These are phyloP conservation scores for Cerastis leucographa DNA, from an alignment of 2,888 invertebrate genomes.

Conservation along the genomic window DNA sequence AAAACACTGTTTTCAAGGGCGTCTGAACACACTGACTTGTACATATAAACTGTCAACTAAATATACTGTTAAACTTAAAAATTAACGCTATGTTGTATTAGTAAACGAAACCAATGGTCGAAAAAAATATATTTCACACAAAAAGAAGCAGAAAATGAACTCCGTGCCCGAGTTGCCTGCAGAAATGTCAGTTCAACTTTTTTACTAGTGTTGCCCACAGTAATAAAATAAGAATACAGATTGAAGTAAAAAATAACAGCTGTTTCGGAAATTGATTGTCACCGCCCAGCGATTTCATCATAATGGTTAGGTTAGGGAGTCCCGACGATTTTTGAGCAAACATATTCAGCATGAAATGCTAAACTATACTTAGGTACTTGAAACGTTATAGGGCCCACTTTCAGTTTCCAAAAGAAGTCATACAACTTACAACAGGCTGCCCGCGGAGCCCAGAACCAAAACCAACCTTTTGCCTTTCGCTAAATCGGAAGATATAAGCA, in stretches of 20 bases:
- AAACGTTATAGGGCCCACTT: not conserved
- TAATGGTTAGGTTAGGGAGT: not conserved
- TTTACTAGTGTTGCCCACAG: constrained; percentile 54
- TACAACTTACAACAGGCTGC: too few relatives aligned
- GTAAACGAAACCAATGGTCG: constrained; percentile 69
- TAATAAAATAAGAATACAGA: constrained; percentile 5
- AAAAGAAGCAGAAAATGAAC: constrained; percentile 78
- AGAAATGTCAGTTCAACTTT: constrained; percentile 75
- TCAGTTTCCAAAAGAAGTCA: not conserved
- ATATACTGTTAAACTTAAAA: constrained; percentile 62
- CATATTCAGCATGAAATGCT: not conserved
- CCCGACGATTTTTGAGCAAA: not conserved
- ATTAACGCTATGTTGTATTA: constrained; percentile 60
- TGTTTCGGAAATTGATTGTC: constrained; percentile 25
- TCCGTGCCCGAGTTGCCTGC: constrained; percentile 71
- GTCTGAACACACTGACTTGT: constrained; percentile 77
- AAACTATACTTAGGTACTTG: not conserved
- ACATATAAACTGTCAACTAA: constrained; percentile 68
- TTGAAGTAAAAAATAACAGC: constrained; percentile 26
- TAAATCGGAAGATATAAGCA: too few relatives aligned
- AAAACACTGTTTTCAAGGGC: constrained; percentile 88
- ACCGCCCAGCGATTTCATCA: not conserved
- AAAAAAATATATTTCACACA: constrained; percentile 71
- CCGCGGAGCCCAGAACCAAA: not conserved
- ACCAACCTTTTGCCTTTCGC: not conserved